Conservation (phyloP, 2,797 vertebrate genomes). For the Lacerta bilineata region DNA sequence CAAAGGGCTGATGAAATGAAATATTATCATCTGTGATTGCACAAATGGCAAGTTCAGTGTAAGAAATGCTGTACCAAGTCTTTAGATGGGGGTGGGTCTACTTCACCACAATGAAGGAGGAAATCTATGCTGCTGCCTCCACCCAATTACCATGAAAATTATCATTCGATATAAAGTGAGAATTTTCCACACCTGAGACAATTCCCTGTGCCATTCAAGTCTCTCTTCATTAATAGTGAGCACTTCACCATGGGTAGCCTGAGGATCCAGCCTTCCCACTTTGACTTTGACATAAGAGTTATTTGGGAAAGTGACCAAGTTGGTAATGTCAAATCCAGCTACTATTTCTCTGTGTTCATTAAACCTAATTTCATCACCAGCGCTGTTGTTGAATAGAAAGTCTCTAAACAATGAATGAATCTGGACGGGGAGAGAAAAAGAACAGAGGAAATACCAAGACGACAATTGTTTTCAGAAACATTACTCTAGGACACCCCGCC, state of each 20-base stretch:
- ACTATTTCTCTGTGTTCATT: not conserved
- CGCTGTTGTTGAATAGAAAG: not conserved
- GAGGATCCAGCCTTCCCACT: not conserved
- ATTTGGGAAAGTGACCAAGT: constrained; percentile 2
- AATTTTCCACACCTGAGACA: not conserved
- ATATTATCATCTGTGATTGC: too few species aligned
- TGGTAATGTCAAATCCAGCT: constrained; percentile 5
- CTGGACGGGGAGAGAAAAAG: not conserved
- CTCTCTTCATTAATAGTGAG: not conserved
- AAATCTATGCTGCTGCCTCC: too few species aligned
- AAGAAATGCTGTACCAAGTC: too few species aligned
- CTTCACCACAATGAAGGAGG: too few species aligned
- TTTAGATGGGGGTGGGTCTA: too few species aligned
- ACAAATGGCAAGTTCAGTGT: too few species aligned
- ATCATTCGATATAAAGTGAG: not conserved
- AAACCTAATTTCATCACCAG: not conserved
- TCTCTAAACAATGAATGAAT: not conserved
- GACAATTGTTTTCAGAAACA: too few species aligned
- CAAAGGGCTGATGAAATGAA: too few species aligned
- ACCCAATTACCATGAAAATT: not conserved
- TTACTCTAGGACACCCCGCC: too few species aligned
- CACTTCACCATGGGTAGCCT: not conserved
- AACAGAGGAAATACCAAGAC: not conserved
- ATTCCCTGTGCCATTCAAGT: not conserved
- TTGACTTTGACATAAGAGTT: not conserved